Base-by-base conservation (phyloP, 2,113 vertebrate species). In the Tragelaphus buxtoni region DNA sequence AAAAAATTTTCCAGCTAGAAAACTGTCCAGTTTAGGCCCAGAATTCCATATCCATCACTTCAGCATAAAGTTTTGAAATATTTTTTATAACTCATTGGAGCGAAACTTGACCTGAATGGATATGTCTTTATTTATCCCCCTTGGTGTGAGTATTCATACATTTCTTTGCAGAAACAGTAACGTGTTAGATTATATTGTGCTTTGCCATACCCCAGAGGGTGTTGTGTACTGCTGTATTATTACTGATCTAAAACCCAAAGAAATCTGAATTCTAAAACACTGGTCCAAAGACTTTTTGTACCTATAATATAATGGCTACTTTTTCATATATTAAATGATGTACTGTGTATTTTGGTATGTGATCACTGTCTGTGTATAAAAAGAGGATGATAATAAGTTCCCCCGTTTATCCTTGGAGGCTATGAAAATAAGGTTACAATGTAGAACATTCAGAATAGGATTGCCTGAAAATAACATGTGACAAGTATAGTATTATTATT, bases 371-470 rank as follows among this genome's bases (percentile, higher is more conserved):
- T 49, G 20, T 76, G n/a, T 94, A 55, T 94, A 76, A 82, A 81
- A 96, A 53, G 45, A 90, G 16, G 56, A 77, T 74, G 69, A 72
- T 86, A 53, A 14, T 97, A 63, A 51, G 91, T 93, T 77, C 22
- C 28, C 49, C 42, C 39, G 3, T 90, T 77, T 82, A 16, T 79
- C 5, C 55, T 92, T 88, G 47, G 74, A 91, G n/a, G 10, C 58
- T 83, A 9, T 89, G 81, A 63, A 84, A 96, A 96, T 91, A 84
- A 95, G 89, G 82, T 94, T 94, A 91, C 82, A 72, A 49, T 49
- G 82, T 91, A 94, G 65, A 95, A 18, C 42, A 17, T 85, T 95
- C 58, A 88, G 77, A 90, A 72, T 81, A 94, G 85, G 32, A 53
- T 24, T 95, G 61, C 42, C 82, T 77, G 80, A 79, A 81, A 95